Evolutionary conservation across 1,140 invertebrate genomes (phyloP).

Genomic region (Planococcus citri): DNA sequence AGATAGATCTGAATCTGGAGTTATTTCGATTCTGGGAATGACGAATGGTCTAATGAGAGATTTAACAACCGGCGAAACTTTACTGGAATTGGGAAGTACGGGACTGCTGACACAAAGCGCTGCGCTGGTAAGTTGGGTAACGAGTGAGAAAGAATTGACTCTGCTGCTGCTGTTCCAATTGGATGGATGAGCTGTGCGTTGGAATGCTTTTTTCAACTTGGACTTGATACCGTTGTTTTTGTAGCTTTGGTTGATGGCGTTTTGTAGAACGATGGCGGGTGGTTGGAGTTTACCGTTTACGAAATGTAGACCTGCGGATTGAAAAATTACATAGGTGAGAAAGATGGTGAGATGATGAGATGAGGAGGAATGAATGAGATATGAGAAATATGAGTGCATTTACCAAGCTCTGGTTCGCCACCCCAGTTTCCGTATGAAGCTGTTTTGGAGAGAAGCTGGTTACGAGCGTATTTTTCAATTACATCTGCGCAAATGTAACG

Average conservation of each 20-base stretch:
- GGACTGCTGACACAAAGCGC: conserved; percentile 48
- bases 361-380: neutral
- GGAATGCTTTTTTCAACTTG: conserved; percentile 44
- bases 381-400: neutral
- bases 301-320: conserved; percentile 20
- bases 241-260: conserved; percentile 24
- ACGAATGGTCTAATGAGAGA: conserved; percentile 43
- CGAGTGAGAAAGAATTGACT: conserved; percentile 34
- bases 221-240: conserved; percentile 39
- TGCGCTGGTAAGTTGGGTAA: conserved; percentile 46
- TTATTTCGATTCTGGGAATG: conserved; percentile 44
- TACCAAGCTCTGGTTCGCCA: conserved; percentile 40
- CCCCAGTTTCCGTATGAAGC: conserved; percentile 45
- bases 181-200: conserved; percentile 36
- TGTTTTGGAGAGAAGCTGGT: conserved; percentile 41
- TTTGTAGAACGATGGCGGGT: conserved; percentile 23
- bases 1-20: conserved; percentile 17
- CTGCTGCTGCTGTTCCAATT: conserved; percentile 30
- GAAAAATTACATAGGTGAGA: neutral
- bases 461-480: conserved; percentile 53
- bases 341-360: neutral
- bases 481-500: conserved; percentile 59
- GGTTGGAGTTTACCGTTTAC: conserved; percentile 27
- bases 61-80: conserved; percentile 40
- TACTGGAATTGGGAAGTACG: conserved; percentile 38